Conservation (phyloP, 2,113 vertebrate genomes). For the Merops nubicus region DNA sequence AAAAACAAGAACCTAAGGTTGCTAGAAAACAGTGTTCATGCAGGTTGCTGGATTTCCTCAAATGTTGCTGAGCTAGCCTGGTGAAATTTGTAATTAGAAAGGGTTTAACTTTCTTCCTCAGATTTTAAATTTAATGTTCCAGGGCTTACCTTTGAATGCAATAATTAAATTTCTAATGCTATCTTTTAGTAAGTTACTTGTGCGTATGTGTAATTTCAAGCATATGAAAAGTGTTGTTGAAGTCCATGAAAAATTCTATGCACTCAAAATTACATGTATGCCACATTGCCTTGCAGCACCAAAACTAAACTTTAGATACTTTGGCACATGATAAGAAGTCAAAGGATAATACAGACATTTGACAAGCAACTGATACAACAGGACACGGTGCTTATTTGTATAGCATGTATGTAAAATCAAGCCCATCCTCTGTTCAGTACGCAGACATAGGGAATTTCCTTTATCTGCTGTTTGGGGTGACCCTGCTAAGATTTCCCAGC, state of each 20-base stretch:
- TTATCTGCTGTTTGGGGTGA: background rate
- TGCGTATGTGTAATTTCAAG: background rate
- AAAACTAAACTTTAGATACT: background rate
- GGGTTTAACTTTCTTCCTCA: background rate
- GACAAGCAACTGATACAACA: background rate
- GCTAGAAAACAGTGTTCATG: background rate
- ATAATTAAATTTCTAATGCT: background rate
- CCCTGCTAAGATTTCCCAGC: background rate
- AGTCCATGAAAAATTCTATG: background rate
- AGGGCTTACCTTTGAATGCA: background rate
- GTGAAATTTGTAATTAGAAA: background rate
- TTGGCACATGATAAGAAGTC: background rate
- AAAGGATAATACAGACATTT: background rate
- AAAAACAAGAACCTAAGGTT: background rate
- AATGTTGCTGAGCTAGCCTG: background rate
- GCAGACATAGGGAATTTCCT: background rate
- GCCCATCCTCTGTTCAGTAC: background rate
- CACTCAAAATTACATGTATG: background rate
- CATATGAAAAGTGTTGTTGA: background rate
- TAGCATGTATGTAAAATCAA: background rate
- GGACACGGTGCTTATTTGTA: background rate
- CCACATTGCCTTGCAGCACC: background rate
- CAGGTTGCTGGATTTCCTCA: conserved; percentile 27
- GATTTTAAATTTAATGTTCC: background rate
- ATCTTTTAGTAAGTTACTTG: background rate